Conservation (phyloP, 2,797 vertebrate species). For the Steatocranus sp. region DNA sequence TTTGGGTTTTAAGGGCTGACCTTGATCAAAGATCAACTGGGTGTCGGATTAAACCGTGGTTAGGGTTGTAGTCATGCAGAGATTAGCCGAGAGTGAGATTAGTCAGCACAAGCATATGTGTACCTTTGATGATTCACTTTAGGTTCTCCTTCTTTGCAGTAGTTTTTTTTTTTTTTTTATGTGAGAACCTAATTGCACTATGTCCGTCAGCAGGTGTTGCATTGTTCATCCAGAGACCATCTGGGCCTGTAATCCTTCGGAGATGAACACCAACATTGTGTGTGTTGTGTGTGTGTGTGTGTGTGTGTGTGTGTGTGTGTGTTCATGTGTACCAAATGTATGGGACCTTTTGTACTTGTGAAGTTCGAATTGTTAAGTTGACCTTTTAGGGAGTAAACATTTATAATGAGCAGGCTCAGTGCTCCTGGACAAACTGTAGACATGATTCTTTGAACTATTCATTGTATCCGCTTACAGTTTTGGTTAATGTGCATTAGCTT, state of each 20-base stretch:
- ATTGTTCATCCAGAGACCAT: slow-evolving; percentile 77
- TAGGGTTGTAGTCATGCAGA: not conserved
- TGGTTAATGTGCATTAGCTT: not conserved
- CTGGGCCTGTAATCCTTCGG: slow-evolving; percentile 75
- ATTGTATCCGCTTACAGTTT: not conserved
- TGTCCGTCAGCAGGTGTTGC: slow-evolving; percentile 72
- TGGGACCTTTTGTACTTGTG: slow-evolving; percentile 43
- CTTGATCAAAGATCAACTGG: not conserved
- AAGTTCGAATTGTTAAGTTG: slow-evolving; percentile 51
- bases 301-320: slow-evolving; percentile 21
- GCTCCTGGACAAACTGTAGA: slow-evolving; percentile 6
- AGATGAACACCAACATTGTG: slow-evolving; percentile 65
- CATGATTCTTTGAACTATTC: not conserved
- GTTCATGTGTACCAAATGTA: slow-evolving; percentile 5
- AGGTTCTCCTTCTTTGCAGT: slow-evolving; percentile 28
- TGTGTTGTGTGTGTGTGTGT: not conserved
- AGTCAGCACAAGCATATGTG: not conserved
- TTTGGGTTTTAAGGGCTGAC: not conserved
- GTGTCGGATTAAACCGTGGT: not conserved
- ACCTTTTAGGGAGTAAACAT: slow-evolving; percentile 45
- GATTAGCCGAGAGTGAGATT: not conserved
- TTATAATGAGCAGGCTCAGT: slow-evolving; percentile 12
- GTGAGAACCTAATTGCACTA: slow-evolving; percentile 44
- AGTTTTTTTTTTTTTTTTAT: slow-evolving; percentile 30
- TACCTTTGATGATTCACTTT: not conserved